A percentile compares a stretch with the other conserved stretches of the same genome.
These are phyloP conservation scores for Lepidiolamprologus cunningtoni DNA, from an alignment of 2,113 vertebrate genomes.

Conservation along the genomic window DNA sequence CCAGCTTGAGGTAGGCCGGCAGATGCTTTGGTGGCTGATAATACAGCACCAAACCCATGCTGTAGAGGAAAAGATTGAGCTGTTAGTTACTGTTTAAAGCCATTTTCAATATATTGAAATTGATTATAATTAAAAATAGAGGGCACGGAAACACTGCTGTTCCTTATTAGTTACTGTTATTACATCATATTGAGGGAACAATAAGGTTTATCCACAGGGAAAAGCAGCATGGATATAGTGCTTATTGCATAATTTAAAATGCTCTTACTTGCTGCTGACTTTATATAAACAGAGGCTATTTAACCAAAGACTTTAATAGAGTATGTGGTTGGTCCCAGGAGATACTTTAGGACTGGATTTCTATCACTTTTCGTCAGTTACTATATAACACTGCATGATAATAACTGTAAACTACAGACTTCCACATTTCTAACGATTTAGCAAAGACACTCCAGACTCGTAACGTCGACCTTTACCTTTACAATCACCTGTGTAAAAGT, in stretches of 20 bases:
- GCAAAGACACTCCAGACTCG: neutral
- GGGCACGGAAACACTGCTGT: neutral
- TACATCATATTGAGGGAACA: neutral
- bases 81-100: neutral
- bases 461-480: fast-evolving
- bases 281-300: neutral
- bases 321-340: neutral
- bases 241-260: neutral
- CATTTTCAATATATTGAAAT: neutral
- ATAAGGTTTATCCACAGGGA: neutral
- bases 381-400: neutral
- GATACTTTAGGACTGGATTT: neutral
- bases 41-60: slow-evolving; percentile 82
- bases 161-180: neutral
- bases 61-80: slow-evolving; percentile 35
- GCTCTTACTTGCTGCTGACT: neutral
- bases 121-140: neutral
- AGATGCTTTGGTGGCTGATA: slow-evolving; percentile 86
- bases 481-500: neutral
- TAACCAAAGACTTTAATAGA: neutral
- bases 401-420: neutral
- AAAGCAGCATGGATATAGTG: neutral
- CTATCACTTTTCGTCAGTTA: neutral
- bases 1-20: slow-evolving; percentile 81
- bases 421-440: neutral